Percentiles rank a stretch among this genome's conserved stretches.
Evolutionary conservation across 2,113 vertebrate species (phyloP).

Genomic region (Microcebus murinus): DNA sequence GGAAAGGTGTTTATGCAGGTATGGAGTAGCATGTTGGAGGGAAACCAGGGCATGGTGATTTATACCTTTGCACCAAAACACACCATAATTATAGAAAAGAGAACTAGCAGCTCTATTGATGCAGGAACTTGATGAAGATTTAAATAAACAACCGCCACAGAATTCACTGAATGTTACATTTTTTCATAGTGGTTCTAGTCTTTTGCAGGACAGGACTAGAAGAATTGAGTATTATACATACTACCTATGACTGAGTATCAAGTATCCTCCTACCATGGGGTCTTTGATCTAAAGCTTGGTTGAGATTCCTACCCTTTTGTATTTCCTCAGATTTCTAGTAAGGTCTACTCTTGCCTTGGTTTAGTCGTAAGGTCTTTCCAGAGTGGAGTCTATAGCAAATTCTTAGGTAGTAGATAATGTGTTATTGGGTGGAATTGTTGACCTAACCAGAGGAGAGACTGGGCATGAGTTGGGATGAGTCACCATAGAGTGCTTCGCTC

Average conservation of each 20-base stretch:
- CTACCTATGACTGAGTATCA: neutral
- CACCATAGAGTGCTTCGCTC: neutral
- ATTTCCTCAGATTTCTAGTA: conserved; percentile 20
- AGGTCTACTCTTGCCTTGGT: neutral
- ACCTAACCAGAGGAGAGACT: neutral
- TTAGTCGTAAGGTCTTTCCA: neutral
- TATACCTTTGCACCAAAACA: neutral
- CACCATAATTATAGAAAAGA: neutral
- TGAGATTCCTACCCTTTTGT: neutral
- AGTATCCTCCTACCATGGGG: neutral
- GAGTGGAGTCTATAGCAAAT: neutral
- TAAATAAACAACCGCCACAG: neutral
- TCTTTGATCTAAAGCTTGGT: conserved; percentile 22
- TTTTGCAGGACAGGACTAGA: neutral
- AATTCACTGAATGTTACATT: neutral
- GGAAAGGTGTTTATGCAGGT: conserved; percentile 99
- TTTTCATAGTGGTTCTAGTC: neutral
- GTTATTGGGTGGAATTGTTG: neutral
- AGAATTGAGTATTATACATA: neutral
- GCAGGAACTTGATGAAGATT: neutral
- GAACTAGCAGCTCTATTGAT: neutral
- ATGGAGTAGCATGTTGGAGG: conserved; percentile 51
- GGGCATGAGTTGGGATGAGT: conserved; percentile 20
- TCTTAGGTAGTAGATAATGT: neutral
- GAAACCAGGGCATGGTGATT: neutral